Conservation (phyloP, 2,888 invertebrate genomes). For the Mayetiola destructor region DNA sequence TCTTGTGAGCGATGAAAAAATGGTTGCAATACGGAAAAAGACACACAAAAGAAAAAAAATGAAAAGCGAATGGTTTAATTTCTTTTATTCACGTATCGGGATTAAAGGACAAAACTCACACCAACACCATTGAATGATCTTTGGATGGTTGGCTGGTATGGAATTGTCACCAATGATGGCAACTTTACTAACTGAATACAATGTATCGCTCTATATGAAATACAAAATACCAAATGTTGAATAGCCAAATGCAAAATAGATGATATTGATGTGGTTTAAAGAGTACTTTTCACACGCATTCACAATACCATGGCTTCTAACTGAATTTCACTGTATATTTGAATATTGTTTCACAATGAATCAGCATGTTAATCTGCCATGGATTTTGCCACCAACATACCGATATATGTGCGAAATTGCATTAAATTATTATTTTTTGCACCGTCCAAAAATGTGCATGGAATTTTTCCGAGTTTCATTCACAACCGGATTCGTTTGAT, state of each 20-base stretch:
- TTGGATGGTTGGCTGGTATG: too few relatives aligned
- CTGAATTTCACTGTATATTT: too few relatives aligned
- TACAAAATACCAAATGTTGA: too few relatives aligned
- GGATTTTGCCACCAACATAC: background rate
- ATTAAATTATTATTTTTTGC: background rate
- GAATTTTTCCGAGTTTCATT: background rate
- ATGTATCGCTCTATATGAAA: too few relatives aligned
- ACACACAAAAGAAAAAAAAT: background rate
- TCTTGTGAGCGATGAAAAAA: too few relatives aligned
- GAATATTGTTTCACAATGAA: background rate
- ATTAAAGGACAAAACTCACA: background rate
- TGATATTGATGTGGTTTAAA: conserved; percentile 9
- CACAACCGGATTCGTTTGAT: too few relatives aligned
- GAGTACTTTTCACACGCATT: background rate
- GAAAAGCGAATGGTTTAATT: background rate
- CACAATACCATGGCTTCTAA: background rate
- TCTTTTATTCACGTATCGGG: conserved; percentile 1
- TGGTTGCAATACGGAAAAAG: background rate
- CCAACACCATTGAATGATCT: too few relatives aligned
- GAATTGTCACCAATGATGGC: too few relatives aligned
- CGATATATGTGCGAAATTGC: background rate
- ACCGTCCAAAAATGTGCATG: background rate
- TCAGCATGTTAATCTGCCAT: background rate
- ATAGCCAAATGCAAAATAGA: background rate
- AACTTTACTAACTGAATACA: too few relatives aligned